A percentile compares a stretch with the other conserved stretches of the same genome.
Conservation (phyloP, 2,113 vertebrate species). For the Saguinus imperator region DNA sequence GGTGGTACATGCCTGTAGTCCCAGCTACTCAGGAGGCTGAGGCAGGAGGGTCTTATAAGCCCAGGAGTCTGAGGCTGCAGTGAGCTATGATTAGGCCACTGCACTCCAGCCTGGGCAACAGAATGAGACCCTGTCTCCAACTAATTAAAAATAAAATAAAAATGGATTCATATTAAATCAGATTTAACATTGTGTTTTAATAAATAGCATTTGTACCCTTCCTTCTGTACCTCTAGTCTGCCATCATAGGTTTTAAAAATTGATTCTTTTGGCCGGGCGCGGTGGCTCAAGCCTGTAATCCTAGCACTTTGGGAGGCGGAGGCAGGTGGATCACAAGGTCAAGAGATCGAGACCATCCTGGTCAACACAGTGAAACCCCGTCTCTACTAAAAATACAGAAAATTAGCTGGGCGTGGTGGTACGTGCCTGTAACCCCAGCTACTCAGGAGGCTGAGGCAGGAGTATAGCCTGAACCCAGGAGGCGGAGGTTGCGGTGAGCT, state of each 20-base stretch:
- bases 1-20: background rate
- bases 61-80: background rate
- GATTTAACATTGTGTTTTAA: conserved; percentile 16
- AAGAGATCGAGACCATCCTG: no score
- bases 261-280: background rate
- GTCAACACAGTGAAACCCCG: no score
- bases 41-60: background rate
- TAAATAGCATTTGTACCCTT: background rate
- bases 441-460: no score
- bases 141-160: background rate
- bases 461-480: no score
- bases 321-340: no score
- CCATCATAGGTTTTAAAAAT: background rate
- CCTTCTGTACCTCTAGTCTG: background rate
- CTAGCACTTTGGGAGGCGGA: no score
- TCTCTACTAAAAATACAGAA: no score
- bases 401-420: no score
- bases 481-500: no score
- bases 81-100: background rate
- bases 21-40: background rate
- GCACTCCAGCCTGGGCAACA: background rate
- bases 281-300: no score
- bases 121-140: background rate
- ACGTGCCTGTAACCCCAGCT: no score
- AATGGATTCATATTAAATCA: background rate